Conservation (phyloP, 2,888 invertebrate species). For the Pinctada fucata region DNA sequence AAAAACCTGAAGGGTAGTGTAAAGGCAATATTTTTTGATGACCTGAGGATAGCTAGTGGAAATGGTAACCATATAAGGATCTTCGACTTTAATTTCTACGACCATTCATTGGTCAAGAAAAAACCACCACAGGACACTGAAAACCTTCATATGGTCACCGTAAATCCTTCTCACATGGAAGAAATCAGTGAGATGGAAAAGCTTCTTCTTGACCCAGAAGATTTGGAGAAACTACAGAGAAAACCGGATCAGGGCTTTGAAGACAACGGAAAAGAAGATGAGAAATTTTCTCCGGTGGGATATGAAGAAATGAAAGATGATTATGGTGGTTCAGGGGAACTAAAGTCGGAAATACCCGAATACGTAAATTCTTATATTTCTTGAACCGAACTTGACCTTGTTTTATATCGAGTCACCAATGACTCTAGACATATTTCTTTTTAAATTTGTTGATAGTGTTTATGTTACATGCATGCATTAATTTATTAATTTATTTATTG, state of each 20-base stretch:
- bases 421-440: no score
- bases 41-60: conserved; percentile 69
- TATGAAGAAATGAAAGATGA: no score
- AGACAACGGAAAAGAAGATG: no score
- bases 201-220: neutral
- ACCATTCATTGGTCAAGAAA: conserved; percentile 9
- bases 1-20: conserved; percentile 58
- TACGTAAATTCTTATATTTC: no score
- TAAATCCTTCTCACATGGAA: neutral
- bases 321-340: no score
- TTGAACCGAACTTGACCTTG: no score
- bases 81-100: conserved; percentile 68
- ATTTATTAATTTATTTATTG: no score
- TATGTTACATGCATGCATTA: no score
- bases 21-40: conserved; percentile 69
- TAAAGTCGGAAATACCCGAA: no score
- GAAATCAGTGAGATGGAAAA: conserved; percentile 3
- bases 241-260: neutral
- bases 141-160: neutral
- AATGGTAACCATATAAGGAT: conserved; percentile 70
- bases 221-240: neutral
- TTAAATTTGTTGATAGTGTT: no score
- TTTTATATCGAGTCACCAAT: no score
- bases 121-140: neutral
- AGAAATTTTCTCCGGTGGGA: no score